A percentile compares a stretch with the other conserved stretches of the same genome.
These are phyloP conservation scores for Accipiter virgatus DNA, from an alignment of 2,113 vertebrate species.

Conservation along the genomic window DNA sequence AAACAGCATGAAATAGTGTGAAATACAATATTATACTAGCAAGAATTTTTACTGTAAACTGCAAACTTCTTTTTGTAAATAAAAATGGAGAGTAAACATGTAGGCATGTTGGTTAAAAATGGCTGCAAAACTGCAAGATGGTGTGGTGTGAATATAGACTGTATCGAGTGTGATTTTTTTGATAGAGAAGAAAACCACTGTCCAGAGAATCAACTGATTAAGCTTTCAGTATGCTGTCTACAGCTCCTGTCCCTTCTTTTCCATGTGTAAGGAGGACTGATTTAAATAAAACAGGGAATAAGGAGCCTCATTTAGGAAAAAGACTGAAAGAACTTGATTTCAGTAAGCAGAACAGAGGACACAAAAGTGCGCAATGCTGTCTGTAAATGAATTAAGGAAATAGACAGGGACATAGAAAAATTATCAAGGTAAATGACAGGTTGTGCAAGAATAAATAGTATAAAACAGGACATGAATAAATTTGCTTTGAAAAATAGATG, in stretches of 20 bases:
- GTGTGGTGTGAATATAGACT: fast-evolving
- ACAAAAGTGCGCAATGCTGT: background rate
- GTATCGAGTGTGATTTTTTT: background rate
- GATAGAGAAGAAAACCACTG: background rate
- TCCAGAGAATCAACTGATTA: background rate
- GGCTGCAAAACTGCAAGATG: background rate
- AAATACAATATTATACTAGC: background rate
- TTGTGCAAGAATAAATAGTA: background rate
- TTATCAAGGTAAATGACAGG: background rate
- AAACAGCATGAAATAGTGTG: background rate
- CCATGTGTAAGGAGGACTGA: background rate
- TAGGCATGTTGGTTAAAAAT: background rate
- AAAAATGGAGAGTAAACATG: background rate
- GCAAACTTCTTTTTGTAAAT: background rate
- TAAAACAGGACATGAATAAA: background rate
- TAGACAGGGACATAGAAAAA: background rate
- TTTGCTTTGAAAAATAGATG: background rate
- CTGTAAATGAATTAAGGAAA: background rate
- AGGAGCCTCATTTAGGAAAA: background rate
- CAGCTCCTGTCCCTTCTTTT: background rate
- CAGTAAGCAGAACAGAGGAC: background rate
- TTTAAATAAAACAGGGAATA: background rate
- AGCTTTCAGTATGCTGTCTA: background rate
- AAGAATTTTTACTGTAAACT: background rate
- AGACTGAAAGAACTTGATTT: background rate